These are phyloP conservation scores for Amorpha juglandis DNA, from an alignment of 2,888 invertebrate genomes.

Conservation along the genomic window DNA sequence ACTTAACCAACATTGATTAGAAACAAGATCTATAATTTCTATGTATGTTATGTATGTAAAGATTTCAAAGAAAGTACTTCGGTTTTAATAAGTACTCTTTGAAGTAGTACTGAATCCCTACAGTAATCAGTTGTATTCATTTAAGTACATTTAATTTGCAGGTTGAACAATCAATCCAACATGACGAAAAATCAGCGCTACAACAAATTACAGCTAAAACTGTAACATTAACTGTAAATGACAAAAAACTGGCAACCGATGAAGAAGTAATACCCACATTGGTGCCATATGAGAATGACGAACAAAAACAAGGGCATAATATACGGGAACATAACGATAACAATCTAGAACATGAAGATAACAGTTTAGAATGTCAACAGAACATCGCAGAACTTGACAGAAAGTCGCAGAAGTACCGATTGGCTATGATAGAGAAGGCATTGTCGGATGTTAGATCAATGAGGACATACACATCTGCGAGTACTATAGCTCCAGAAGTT, in stretches of 20 bases:
- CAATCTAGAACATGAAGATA: slow-evolving; percentile 54
- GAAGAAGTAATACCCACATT: slow-evolving; percentile 56
- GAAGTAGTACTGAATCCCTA: not conserved
- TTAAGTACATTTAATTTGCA: slow-evolving; percentile 38
- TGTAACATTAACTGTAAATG: slow-evolving; percentile 45
- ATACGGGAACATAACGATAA: slow-evolving; percentile 32
- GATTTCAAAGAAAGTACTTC: not conserved
- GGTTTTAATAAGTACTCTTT: not conserved
- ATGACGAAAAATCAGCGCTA: slow-evolving; percentile 58
- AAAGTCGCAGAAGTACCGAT: slow-evolving; percentile 82
- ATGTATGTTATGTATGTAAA: no score
- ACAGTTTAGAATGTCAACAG: slow-evolving; percentile 31
- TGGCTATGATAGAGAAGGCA: slow-evolving; percentile 85
- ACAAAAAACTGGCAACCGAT: slow-evolving; percentile 37
- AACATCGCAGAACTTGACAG: slow-evolving; percentile 62
- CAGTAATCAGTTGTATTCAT: not conserved
- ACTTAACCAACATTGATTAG: no score
- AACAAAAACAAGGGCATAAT: not conserved
- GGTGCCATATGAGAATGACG: slow-evolving; percentile 33
- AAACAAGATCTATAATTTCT: no score
- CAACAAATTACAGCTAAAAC: slow-evolving; percentile 50
- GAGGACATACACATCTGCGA: slow-evolving; percentile 86
- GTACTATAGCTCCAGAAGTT: slow-evolving; percentile 93
- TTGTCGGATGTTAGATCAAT: slow-evolving; percentile 83
- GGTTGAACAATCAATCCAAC: slow-evolving; percentile 72